Conservation (phyloP, 1,140 invertebrate genomes). For the Drosophila pseudoobscura region DNA sequence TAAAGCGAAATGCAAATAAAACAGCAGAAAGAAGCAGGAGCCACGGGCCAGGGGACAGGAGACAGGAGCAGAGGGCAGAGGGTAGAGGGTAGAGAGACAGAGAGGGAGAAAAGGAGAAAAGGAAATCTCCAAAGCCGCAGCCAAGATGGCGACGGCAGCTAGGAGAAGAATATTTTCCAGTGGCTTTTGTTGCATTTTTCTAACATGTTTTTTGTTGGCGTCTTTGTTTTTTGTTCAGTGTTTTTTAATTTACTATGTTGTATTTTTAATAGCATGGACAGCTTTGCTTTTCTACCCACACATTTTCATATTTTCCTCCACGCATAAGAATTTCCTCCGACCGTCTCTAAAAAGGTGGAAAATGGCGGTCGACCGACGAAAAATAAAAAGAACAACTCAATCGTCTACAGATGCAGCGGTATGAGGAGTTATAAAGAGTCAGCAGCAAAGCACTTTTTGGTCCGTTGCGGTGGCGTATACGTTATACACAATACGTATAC, state of each 20-base stretch:
- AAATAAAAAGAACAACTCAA: constrained; percentile 55
- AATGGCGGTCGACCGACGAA: constrained; percentile 42
- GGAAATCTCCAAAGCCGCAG: constrained; percentile 20
- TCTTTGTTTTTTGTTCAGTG: background rate
- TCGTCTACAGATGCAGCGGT: constrained; percentile 38
- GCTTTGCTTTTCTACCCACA: constrained; percentile 35
- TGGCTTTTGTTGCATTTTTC: constrained; percentile 59
- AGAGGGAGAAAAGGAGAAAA: background rate
- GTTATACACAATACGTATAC: constrained; percentile 50
- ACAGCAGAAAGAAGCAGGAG: constrained; percentile 6
- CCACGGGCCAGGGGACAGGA: background rate
- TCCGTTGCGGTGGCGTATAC: constrained; percentile 46
- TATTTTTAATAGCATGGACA: constrained; percentile 58
- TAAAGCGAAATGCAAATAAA: constrained; percentile 28
- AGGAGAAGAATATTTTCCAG: background rate
- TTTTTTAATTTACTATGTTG: constrained; percentile 63
- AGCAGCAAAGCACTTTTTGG: constrained; percentile 37
- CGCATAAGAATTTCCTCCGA: constrained; percentile 42
- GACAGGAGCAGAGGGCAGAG: too few relatives aligned
- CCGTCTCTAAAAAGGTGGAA: constrained; percentile 42
- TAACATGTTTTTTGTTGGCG: constrained; percentile 40
- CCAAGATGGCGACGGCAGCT: constrained; percentile 30
- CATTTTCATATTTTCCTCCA: constrained; percentile 41
- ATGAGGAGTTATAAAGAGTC: constrained; percentile 14
- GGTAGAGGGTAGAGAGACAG: background rate